Percentiles rank a stretch among this genome's conserved stretches.
phyloP scores from a whole-genome alignment of 2,113 vertebrate species.

The Vombatus ursinus region DNA sequence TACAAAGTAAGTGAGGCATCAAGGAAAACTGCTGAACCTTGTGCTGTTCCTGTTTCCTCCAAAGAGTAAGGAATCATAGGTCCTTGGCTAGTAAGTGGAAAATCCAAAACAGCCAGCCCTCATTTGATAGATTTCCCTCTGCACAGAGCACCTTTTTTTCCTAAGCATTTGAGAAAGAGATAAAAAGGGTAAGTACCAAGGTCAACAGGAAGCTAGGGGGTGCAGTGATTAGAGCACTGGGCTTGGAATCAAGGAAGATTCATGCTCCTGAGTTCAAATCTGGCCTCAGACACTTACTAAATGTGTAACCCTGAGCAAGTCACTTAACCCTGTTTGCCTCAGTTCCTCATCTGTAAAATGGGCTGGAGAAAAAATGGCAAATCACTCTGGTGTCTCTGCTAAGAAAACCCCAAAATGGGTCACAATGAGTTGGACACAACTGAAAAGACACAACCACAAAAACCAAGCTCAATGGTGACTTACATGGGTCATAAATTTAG shows the following conservation, averaged over 20 bases:
- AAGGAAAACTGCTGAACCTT: not conserved
- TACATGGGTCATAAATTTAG: not conserved
- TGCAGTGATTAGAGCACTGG: too few relatives aligned
- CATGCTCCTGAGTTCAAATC: not conserved
- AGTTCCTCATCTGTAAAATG: not conserved
- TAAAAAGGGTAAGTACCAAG: not conserved
- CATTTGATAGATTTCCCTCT: not conserved
- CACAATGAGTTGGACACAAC: too few relatives aligned
- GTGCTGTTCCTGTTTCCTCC: not conserved
- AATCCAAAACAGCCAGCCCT: not conserved
- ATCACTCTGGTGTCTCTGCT: too few relatives aligned
- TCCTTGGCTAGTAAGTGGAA: not conserved
- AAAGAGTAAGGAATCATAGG: not conserved
- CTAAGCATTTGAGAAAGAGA: not conserved
- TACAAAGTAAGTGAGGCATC: not conserved
- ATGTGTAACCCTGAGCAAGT: too few relatives aligned
- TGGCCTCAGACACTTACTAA: too few relatives aligned
- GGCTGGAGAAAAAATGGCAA: not conserved
- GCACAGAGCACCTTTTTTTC: too few relatives aligned
- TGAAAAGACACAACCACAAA: too few relatives aligned
- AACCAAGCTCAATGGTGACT: not conserved
- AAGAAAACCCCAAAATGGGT: too few relatives aligned
- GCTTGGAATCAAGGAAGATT: not conserved
- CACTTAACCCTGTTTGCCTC: not conserved
- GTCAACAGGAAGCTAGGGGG: not conserved